A percentile compares a stretch with the other conserved stretches of the same genome.
These are phyloP conservation scores for Alligator mississippiensis DNA, from an alignment of 2,113 vertebrate species.

Conservation along the genomic window DNA sequence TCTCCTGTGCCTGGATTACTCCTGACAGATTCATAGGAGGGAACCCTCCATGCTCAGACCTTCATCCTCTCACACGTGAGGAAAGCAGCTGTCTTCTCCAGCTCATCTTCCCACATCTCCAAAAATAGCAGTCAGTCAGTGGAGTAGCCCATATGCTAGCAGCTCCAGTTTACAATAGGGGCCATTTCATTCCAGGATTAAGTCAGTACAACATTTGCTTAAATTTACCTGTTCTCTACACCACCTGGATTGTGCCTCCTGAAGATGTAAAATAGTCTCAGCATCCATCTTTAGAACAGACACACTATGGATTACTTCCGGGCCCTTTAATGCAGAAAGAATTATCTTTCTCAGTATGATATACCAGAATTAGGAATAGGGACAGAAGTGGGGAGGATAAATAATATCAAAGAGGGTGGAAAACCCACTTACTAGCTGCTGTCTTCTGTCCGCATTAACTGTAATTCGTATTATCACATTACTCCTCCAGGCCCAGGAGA, in stretches of 20 bases:
- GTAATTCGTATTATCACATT: neutral
- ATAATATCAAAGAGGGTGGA: neutral
- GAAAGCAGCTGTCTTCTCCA: neutral
- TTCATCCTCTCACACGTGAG: neutral
- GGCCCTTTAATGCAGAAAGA: neutral
- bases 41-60: accelerated
- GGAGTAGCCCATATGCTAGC: neutral
- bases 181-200: neutral
- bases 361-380: neutral
- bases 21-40: accelerated
- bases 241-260: neutral
- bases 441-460: neutral
- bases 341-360: neutral
- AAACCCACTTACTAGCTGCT: neutral
- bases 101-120: neutral
- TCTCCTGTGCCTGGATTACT: neutral
- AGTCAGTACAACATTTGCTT: neutral
- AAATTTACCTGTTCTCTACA: accelerated
- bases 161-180: neutral
- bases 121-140: neutral
- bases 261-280: neutral
- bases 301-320: neutral
- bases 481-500: neutral
- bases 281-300: neutral
- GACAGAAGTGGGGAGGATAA: too few relatives aligned